A percentile compares a stretch with the other conserved stretches of the same genome.
Evolutionary conservation across 1,140 invertebrate species (phyloP).

Genomic region (Triops longicaudatus): DNA sequence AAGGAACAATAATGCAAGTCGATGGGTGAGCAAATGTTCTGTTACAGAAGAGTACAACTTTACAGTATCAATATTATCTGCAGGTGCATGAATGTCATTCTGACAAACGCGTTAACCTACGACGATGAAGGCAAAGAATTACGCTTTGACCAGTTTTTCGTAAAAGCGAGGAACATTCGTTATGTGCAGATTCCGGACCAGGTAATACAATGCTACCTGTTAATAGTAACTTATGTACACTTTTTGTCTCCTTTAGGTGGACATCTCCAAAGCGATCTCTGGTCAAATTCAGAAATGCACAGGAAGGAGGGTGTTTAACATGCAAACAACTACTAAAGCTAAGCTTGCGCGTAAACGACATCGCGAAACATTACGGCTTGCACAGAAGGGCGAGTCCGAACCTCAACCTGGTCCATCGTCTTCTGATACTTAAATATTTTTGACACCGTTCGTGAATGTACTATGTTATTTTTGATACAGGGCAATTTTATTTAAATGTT

Average conservation of each 20-base stretch:
- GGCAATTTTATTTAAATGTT: no score
- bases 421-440: neutral
- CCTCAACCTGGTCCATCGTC: conserved; percentile 13
- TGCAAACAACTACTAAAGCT: conserved; percentile 24
- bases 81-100: conserved; percentile 58
- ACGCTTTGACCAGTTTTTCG: conserved; percentile 47
- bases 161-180: conserved; percentile 54
- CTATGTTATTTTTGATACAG: no score
- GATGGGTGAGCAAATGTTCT: conserved; percentile 47
- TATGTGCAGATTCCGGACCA: conserved; percentile 56
- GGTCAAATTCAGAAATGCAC: conserved; percentile 19
- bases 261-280: conserved; percentile 23
- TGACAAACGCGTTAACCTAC: conserved; percentile 51
- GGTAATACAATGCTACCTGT: conserved; percentile 40
- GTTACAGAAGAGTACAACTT: conserved; percentile 17
- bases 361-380: conserved; percentile 24
- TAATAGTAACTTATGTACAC: neutral
- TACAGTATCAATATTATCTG: conserved; percentile 34
- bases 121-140: conserved; percentile 45
- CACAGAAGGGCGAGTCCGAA: conserved; percentile 17
- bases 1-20: conserved; percentile 47
- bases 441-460: neutral
- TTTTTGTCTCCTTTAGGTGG: conserved; percentile 12
- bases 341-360: conserved; percentile 26
- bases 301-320: neutral